Evolutionary conservation across 1,140 invertebrate genomes (phyloP), one percentile per base, ranked within the genome.

Genomic region (Lepidurus couesii): DNA sequence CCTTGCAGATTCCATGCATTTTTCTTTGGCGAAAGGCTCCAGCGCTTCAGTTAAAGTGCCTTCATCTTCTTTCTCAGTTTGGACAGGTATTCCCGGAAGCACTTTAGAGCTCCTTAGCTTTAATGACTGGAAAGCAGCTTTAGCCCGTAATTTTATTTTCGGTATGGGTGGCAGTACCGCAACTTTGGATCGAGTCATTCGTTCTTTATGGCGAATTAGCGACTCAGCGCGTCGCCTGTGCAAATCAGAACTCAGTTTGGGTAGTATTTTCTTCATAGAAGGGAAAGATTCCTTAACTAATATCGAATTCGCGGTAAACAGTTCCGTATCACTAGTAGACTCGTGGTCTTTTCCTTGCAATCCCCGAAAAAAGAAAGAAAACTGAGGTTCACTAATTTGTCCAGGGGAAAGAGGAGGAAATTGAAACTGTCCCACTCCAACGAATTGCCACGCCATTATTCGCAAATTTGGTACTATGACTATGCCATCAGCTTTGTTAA

Each of bases 371-470:
- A 65, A 0, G 53, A 65, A 13, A 9, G 53, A 65, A 65, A 65
- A 65, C 13, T 4, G 34, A 34, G 34, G 34, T 34, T 65, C 53
- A 65, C 53, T 65, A 65, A 7, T 65, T 65, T 65, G 53, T 21
- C 16, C 8, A 13, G 53, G 13, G 13, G 53, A 21, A 9, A 65
- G 21, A 65, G 16, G 5, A n/a, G 13, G 16, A n/a, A 65, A 7
- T 16, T 16, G 53, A 65, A 65, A 13, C 8, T 65, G 53, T 65
- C 53, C 53, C 53, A 65, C 53, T 65, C 53, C 53, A 13, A 65
- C 53, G 21, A 65, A 65, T 65, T 65, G 53, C 53, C 53, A 65
- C 16, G 53, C 53, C 53, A 65, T 65, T 21, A 9, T 65, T 65
- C 53, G 16, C 53, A 21, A 21, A 65, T n/a, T 13, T n/a, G 21